These are phyloP conservation scores for Protomyctophum bolini DNA, from an alignment of 2,113 vertebrate genomes.

Conservation along the genomic window DNA sequence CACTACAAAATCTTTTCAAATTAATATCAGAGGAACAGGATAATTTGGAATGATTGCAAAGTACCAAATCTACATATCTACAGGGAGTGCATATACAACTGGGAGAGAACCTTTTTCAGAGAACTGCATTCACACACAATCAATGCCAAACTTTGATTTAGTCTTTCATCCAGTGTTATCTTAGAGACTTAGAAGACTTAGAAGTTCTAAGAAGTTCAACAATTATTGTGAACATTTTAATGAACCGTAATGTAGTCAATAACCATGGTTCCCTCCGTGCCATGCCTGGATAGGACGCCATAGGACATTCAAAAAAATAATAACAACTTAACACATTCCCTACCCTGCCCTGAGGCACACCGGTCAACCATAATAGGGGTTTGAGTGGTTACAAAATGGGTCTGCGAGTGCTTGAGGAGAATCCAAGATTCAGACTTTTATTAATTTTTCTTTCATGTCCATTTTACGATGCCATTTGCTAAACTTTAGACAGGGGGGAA, in stretches of 20 bases:
- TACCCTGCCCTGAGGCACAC: no score
- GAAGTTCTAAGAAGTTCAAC: no score
- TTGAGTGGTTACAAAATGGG: slow-evolving; percentile 51
- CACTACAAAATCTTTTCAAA: slow-evolving; percentile 41
- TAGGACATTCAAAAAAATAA: no score
- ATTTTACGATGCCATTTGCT: slow-evolving; percentile 29
- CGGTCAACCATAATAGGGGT: not conserved
- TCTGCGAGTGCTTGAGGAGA: slow-evolving; percentile 33
- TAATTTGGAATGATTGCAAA: slow-evolving; percentile 50
- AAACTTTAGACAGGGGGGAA: slow-evolving; percentile 9
- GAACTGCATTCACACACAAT: slow-evolving; percentile 45
- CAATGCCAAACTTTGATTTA: not conserved
- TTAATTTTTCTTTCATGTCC: not conserved
- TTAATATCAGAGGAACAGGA: slow-evolving; percentile 44
- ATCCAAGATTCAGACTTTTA: slow-evolving; percentile 20
- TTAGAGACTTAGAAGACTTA: no score
- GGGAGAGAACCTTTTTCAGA: slow-evolving; percentile 37
- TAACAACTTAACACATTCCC: no score
- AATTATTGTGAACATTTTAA: no score
- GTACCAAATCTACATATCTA: slow-evolving; percentile 44
- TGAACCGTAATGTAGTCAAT: no score
- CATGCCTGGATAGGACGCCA: no score
- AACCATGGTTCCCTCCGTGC: no score
- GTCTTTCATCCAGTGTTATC: slow-evolving; percentile 19
- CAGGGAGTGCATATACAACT: slow-evolving; percentile 26